Base-by-base conservation (phyloP, 1,140 invertebrate genomes). In the Anadara kagoshimensis region DNA sequence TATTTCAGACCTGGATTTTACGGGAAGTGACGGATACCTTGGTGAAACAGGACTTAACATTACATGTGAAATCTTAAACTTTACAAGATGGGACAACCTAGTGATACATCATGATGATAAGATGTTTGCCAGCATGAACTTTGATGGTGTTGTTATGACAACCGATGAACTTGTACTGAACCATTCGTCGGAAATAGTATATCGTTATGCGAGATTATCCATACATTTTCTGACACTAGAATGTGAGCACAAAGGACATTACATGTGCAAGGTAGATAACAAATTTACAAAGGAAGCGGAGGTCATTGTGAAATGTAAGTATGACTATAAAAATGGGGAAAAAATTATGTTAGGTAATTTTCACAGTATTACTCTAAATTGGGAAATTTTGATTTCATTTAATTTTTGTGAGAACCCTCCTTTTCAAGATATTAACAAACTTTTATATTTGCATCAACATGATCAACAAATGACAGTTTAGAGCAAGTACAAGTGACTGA, bases 171-270 rank as follows among this genome's bases (percentile, higher is more conserved):
- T 36, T n/a, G 10, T 44, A 16, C 45, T 69, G 0, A 26, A 43
- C 10, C 45, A 49, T 2, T 41, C 45, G 0, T 26, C n/a, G 12
- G 24, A 51, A 36, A 53, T 69, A 26, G 53, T 41, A 53, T 45
- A 59, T 0, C 36, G 41, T 20, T 61, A 51, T 61, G 67, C 67
- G 5, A 45, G 56, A 11, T 41, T 69, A 10, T 12, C 36, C 5
- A 22, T 69, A 7, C 18, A 44, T 36, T 61, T 61, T 24, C 41
- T 24, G 22, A 36, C 0, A 61, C 26, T 69, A 5, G 20, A 36
- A 8, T 69, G 67, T 43, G 61, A 69, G 51, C 56, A 69, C 43
- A 57, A 69, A 69, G 67, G 67, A 26, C 36, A 44, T 22, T 69
- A 69, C 44, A 43, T 51, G 12, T 69, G 67, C 26, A 36, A 44